Evolutionary conservation across 2,797 vertebrate species (phyloP), one percentile per base, ranked within the genome.

Genomic region (Etheostoma nigrum): DNA sequence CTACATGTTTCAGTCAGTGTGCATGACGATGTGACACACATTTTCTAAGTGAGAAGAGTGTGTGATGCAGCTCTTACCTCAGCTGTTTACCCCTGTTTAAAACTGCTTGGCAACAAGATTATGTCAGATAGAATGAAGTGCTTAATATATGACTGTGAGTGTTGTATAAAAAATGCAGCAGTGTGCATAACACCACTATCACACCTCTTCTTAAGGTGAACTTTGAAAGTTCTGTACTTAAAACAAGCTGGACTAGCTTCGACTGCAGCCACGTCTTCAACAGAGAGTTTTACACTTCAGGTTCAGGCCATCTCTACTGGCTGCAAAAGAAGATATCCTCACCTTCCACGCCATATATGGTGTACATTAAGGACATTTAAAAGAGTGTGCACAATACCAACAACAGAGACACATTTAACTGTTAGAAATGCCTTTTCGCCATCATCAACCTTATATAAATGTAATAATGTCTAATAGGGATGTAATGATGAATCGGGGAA

Each of bases 101-200:
- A 68, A 62, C 54, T 87, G 91, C 94, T 88, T 89, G 92, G 94
- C 91, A 94, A 94, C 94, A 82, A 73, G 52, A 70, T 87, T 77
- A 78, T 86, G 80, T 90, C 80, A 89, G 62, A 55, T 36, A 67
- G 60, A 74, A 66, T 10, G 1, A 49, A 63, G 16, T 0, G 30
- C 6, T 40, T n/a, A 66, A 84, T 67, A 72, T 59, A 82, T 40
- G 65, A 69, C 66, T 33, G 16, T 67, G 65, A 77, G 62, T 54
- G 45, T 82, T 85, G 86, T 11, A 67, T 51, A 74, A 76, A 81
- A 67, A 75, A 25, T 45, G 40, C 66, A 59, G 57, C 59, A 45
- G 62, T 9, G 40, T 48, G 62, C 75, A 52, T 6, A 42, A 49
- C 53, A 53, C 25, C 51, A 13, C 53, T 18, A 23, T 52, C 52